Base-by-base conservation (phyloP, 2,888 invertebrate species). In the Volucella bombylans region DNA sequence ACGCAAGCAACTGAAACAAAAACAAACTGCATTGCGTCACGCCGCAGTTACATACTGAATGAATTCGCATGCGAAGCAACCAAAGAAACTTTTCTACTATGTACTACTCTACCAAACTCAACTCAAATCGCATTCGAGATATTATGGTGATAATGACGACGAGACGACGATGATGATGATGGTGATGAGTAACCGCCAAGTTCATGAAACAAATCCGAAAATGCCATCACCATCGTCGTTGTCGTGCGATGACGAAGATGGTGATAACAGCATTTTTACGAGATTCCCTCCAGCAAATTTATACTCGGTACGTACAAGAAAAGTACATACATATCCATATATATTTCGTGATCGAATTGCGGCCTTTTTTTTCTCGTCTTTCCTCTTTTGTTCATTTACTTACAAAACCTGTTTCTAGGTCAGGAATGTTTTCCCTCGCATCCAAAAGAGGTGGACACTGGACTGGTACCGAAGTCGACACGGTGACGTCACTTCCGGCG, bases 381-480 rank as follows among this genome's bases (percentile, higher is more conserved):
- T 31, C 31, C 31, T 31, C 31, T 39, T 59, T 18, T 61, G 15
- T 73, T 47, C 38, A 14, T 38, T 57, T 64, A 47, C 43, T 61
- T 55, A 45, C 39, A 50, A 82, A 82, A 82, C 82, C 78, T 67
- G 78, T 77, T 82, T 77, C 65, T 82, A 45, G 67, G 82, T 82
- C 72, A 67, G 61, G 67, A 72, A 72, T 67, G 23, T 67, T 76
- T 71, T 54, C 15, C 18, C 43, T 50, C n/a, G 45, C 59, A 14
- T 41, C 55, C 23, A 43, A 49, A 39, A 38, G 62, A 10, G 47
- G 62, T 55, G 50, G 31, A 9, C 50, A 61, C 18, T 50, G 6
- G 31, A 4, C 31, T 31, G 31, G 4, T 31, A 31, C 6, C 6
- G 31, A 31, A 31, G 6, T 31, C 6, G 50, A 57, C 14, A 49